These are phyloP conservation scores for Ianthella basta DNA, from an alignment of 37 sponge, comb jelly and placozoan genomes.

Conservation along the genomic window DNA sequence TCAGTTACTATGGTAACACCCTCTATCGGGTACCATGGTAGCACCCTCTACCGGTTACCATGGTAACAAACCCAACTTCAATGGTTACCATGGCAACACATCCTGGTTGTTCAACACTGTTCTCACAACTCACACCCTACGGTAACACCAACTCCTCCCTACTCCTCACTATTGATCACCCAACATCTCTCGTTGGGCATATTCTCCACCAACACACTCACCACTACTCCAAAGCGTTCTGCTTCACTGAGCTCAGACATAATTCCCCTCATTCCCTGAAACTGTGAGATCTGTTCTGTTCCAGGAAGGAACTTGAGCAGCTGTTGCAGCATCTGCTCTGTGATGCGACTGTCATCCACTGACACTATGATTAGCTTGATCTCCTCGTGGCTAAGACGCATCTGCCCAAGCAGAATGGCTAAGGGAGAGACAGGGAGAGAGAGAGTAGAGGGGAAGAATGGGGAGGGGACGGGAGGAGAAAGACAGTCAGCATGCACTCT, in stretches of 20 bases:
- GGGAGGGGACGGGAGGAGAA: neutral
- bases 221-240: constrained; percentile 85
- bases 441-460: neutral
- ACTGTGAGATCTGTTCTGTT: constrained; percentile 75
- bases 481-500: too few species aligned
- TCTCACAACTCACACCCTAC: too few species aligned
- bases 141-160: too few species aligned
- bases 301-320: constrained; percentile 84
- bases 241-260: constrained; percentile 81
- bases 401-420: constrained; percentile 80
- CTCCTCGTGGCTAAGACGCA: constrained; percentile 63
- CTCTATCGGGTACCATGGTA: too few species aligned
- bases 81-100: too few species aligned
- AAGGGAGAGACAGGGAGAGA: neutral
- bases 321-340: constrained; percentile 75
- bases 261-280: constrained; percentile 59
- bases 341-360: constrained; percentile 63
- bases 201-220: constrained; percentile 28
- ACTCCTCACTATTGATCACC: too few species aligned
- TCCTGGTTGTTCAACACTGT: too few species aligned
- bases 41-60: too few species aligned
- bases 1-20: too few species aligned
- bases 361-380: constrained; percentile 59
- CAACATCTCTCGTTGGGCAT: too few species aligned
- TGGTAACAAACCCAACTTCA: too few species aligned